Percentiles rank a stretch among this genome's conserved stretches.
phyloP scores from a whole-genome alignment of 2,888 invertebrate species.

The Alsophila aescularia region DNA sequence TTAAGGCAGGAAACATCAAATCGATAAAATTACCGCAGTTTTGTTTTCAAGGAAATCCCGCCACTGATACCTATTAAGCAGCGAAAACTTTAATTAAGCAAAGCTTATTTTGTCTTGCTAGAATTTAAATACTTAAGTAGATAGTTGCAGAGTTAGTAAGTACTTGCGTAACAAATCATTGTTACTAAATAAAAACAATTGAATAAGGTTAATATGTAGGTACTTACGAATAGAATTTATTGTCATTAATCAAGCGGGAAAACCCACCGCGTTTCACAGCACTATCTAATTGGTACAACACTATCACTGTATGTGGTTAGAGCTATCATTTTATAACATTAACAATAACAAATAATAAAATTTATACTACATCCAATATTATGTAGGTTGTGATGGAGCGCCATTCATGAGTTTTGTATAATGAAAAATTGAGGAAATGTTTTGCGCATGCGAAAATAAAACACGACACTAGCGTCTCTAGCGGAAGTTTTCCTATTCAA shows the following conservation, averaged over 20 bases:
- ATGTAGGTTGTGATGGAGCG: slow-evolving; percentile 66
- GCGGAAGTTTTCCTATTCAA: slow-evolving; percentile 38
- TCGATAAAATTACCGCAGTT: slow-evolving; percentile 85
- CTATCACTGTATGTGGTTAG: slow-evolving; percentile 57
- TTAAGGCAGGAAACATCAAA: slow-evolving; percentile 71
- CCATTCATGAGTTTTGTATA: slow-evolving; percentile 79
- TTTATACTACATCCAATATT: slow-evolving; percentile 57
- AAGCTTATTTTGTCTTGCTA: neutral
- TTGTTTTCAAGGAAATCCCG: slow-evolving; percentile 66
- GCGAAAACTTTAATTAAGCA: neutral
- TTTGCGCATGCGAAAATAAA: slow-evolving; percentile 71
- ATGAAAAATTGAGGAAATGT: slow-evolving; percentile 59
- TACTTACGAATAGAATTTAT: slow-evolving; percentile 69
- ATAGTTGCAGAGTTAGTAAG: neutral
- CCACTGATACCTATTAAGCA: slow-evolving; percentile 1
- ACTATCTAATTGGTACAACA: slow-evolving; percentile 78
- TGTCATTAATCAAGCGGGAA: slow-evolving; percentile 68
- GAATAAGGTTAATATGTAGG: slow-evolving; percentile 34
- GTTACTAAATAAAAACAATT: slow-evolving; percentile 50
- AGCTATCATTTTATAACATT: slow-evolving; percentile 75
- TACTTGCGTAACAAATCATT: slow-evolving; percentile 31
- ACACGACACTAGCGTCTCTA: slow-evolving; percentile 44
- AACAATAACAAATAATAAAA: slow-evolving; percentile 59
- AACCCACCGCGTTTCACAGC: slow-evolving; percentile 57
- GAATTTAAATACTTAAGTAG: neutral